Conservation (phyloP, 2,888 invertebrate genomes). For the Agrotis segetum region DNA sequence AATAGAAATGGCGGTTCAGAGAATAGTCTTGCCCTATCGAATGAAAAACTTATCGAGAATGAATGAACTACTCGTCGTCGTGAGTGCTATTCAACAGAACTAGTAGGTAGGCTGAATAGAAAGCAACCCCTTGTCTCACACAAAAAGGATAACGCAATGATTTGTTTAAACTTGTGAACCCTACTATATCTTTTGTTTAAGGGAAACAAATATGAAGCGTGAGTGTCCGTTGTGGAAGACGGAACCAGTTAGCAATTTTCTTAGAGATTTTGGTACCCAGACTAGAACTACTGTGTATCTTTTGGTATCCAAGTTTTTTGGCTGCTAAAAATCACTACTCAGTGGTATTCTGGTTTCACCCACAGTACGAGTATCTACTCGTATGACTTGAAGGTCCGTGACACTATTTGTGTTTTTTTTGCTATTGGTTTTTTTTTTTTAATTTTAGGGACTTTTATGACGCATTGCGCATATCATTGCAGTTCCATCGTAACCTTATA, state of each 20-base stretch:
- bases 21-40: background rate
- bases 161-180: conserved; percentile 18
- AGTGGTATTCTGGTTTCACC: too few species aligned
- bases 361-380: too few species aligned
- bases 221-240: background rate
- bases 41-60: conserved; percentile 20
- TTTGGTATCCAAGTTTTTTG: too few species aligned
- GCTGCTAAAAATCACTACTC: too few species aligned
- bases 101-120: conserved; percentile 11
- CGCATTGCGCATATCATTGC: too few species aligned
- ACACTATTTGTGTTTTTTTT: too few species aligned
- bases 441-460: too few species aligned
- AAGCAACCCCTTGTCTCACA: conserved; percentile 17
- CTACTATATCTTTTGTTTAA: background rate
- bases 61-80: conserved; percentile 11
- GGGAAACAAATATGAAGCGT: background rate
- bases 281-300: too few species aligned
- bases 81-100: conserved; percentile 15
- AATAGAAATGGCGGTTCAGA: conserved; percentile 15
- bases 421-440: too few species aligned
- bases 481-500: too few species aligned
- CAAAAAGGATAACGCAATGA: conserved; percentile 32
- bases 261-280: background rate
- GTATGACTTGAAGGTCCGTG: too few species aligned
- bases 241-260: background rate